Base-by-base conservation (phyloP, 2,888 invertebrate species). In the Paralinhomoeus sp. region DNA sequence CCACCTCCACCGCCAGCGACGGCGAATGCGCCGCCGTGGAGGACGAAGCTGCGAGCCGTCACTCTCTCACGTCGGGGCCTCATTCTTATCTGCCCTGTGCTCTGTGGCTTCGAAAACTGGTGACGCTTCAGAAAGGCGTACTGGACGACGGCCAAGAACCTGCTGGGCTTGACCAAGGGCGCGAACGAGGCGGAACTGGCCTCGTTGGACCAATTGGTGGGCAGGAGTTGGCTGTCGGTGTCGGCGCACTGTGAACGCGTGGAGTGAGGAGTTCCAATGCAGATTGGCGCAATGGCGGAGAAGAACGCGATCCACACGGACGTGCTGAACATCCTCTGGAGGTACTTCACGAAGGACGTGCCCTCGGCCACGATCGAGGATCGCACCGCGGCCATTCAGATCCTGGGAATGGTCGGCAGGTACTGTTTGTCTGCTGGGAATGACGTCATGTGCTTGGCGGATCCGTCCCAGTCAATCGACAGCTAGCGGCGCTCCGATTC, bases 401-500 rank as follows among this genome's bases (percentile, higher is more conserved):
- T 89, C 1, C 68, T 89, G 1, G 75, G 77, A 17, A 81, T 87
- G 79, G 73, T 73, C 33, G 74, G 77, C 1, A 62, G 65, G 69
- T 70, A 57, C 54, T 63, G 53, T 37, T 2, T 21, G 9, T 42
- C 15, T 47, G 31, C 15, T 31, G 31, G 15, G 9, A 9, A 12
- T 31, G 9, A 31, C 31, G 15, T 9, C 9, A 31, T 12, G 12
- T 31, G 9, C 12, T 9, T 35, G 13, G 5, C 35, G 15, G 15
- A 37, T 20, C 22, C 21, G 9, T 3, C 37, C 9, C 5, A 37
- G 21, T 5, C 35, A 37, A 9, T 21, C 21, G 37, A 17, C 21
- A 21, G 22, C 37, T 9, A 37, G 15, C 15, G 15, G 31, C 7
- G 31, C 5, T 7, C n/a, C 20, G 23, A 1, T 74, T 75, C 47